phyloP scores from a whole-genome alignment of 2,888 invertebrate species.

The Sarcophaga carnaria region DNA sequence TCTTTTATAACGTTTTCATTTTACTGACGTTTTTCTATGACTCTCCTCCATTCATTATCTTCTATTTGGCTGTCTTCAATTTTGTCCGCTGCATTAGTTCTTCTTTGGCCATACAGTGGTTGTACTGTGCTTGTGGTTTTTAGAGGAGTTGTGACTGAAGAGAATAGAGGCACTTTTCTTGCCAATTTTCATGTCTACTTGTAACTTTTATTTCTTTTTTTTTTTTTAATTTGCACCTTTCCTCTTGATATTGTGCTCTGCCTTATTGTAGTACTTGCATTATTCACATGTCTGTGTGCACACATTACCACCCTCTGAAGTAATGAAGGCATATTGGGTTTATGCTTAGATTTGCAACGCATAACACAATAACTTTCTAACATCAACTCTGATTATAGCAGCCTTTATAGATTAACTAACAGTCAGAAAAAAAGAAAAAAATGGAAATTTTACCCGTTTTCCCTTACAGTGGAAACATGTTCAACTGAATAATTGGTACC shows the following conservation, averaged over 20 bases:
- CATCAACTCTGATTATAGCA: too few species aligned
- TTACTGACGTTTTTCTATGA: conserved; percentile 4
- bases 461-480: too few species aligned
- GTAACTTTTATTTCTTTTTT: conserved; percentile 50
- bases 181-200: conserved; percentile 54
- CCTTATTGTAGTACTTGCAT: not conserved
- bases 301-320: too few species aligned
- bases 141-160: not conserved
- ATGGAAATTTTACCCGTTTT: too few species aligned
- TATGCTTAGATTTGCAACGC: too few species aligned
- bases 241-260: not conserved
- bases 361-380: too few species aligned
- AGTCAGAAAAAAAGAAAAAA: too few species aligned
- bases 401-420: too few species aligned
- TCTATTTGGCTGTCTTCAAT: not conserved
- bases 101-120: not conserved
- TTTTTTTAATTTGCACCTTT: conserved; percentile 19
- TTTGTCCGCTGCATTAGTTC: not conserved
- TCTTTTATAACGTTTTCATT: not conserved
- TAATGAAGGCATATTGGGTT: too few species aligned
- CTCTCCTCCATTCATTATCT: conserved; percentile 5
- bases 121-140: not conserved
- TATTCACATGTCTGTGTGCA: too few species aligned
- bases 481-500: too few species aligned
- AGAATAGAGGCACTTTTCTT: conserved; percentile 17